Percentiles rank a stretch among this genome's conserved stretches.
phyloP scores from a whole-genome alignment of 1,140 invertebrate genomes.

The Aphidius gifuensis region DNA sequence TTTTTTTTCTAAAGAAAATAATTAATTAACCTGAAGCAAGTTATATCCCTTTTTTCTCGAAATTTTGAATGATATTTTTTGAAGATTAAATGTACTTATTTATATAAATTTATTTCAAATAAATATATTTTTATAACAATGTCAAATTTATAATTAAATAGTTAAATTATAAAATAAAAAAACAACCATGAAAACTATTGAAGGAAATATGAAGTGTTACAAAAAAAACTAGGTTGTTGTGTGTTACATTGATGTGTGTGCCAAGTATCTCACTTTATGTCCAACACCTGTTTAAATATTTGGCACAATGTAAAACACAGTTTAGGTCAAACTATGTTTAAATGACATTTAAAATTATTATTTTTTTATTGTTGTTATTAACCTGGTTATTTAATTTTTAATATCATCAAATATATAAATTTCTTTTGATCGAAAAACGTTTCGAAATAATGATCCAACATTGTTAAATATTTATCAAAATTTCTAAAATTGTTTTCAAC shows the following conservation, averaged over 20 bases:
- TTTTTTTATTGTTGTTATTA: background rate
- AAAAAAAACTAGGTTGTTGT: background rate
- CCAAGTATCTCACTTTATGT: constrained; percentile 20
- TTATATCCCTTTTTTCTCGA: too few species aligned
- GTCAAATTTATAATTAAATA: background rate
- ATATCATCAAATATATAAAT: too few species aligned
- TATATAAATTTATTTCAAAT: too few species aligned
- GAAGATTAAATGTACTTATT: too few species aligned
- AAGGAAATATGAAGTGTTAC: background rate
- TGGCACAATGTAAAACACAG: constrained; percentile 1
- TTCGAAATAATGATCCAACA: too few species aligned
- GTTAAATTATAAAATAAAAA: background rate
- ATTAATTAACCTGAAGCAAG: too few species aligned
- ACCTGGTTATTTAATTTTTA: too few species aligned
- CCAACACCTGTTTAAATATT: constrained; percentile 21
- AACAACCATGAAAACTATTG: background rate
- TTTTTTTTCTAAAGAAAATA: too few species aligned
- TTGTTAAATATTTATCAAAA: too few species aligned
- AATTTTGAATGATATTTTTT: too few species aligned
- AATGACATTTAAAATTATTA: background rate
- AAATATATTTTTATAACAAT: background rate
- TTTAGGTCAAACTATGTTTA: background rate
- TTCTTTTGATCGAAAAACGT: too few species aligned
- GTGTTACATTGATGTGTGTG: background rate
- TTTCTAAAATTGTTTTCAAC: too few species aligned